Evolutionary conservation across 2,797 vertebrate genomes (phyloP).

Genomic region (Dromococcyx pavoninus): DNA sequence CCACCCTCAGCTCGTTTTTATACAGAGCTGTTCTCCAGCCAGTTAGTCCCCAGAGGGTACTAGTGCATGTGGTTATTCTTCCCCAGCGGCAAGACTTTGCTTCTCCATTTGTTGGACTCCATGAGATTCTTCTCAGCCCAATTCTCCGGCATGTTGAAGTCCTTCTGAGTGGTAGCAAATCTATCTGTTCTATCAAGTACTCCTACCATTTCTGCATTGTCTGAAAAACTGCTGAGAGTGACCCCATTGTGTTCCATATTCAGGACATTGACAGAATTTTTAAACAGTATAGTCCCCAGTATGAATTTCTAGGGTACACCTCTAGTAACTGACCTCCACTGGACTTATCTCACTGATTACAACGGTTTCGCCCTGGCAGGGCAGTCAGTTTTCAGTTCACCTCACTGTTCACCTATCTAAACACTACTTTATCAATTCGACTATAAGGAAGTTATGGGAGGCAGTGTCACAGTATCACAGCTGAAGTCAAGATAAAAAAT

Average conservation of each 20-base stretch:
- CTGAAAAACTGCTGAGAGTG: neutral
- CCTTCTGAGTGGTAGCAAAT: neutral
- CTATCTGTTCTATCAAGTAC: neutral
- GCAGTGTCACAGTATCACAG: neutral
- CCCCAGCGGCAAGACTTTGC: neutral
- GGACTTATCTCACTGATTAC: neutral
- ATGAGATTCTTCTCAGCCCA: neutral
- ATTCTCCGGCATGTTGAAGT: neutral
- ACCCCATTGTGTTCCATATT: neutral
- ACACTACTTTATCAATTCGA: neutral
- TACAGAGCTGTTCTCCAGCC: neutral
- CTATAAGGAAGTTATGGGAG: neutral
- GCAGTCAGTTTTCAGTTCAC: neutral
- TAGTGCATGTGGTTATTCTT: neutral
- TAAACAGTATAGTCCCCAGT: neutral
- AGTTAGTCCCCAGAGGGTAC: neutral
- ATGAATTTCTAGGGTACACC: neutral
- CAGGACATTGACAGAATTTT: neutral
- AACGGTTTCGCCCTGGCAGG: neutral
- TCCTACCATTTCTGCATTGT: neutral
- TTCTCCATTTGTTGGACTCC: neutral
- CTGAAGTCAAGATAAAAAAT: neutral
- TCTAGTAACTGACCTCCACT: neutral
- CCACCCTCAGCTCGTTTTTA: neutral
- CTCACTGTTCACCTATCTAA: neutral